Base-by-base conservation (phyloP, 2,888 invertebrate species). In the Troides helena region DNA sequence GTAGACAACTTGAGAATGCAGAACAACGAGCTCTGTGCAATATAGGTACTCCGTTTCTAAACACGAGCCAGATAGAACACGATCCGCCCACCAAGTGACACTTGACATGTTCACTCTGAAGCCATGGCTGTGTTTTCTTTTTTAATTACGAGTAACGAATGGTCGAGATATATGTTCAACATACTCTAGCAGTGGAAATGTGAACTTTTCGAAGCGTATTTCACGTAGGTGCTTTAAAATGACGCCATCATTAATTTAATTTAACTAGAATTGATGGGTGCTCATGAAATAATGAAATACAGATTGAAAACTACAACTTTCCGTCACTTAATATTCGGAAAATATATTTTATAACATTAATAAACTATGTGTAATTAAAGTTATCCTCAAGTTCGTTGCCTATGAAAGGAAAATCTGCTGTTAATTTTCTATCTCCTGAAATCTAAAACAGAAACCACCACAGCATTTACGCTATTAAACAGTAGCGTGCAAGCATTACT, bases 31-130 rank as follows among this genome's bases (percentile, higher is more conserved):
- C 75, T 72, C 71, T 78, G 81, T 78, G 81, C 78, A 82, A 80
- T 80, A 78, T 78, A 53, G 53, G 53, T n/a, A 76, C 79, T 75
- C 78, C 76, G 75, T 75, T 79, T 77, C 78, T 78, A 78, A 76
- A 81, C 80, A 81, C 81, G 85, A 87, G 84, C 86, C 82, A 86
- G 88, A 88, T 88, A 88, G 82, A 81, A 83, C 88, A 88, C 88
- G 88, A 85, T 84, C 83, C 81, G 75, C 74, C 74, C 75, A 76
- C 76, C 80, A 77, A 85, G 85, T 78, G 83, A 77, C 82, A 75
- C 88, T 88, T 84, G 85, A 87, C 84, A 82, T 85, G 82, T 80
- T 76, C 80, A 80, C 80, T 76, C 75, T 77, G 74, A 74, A 74
- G 74, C 79, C 78, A 79, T 78, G 80, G 80, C 78, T 77, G 78